Conservation (phyloP, 2,888 invertebrate species). For the Cryptophagus acutangulus region DNA sequence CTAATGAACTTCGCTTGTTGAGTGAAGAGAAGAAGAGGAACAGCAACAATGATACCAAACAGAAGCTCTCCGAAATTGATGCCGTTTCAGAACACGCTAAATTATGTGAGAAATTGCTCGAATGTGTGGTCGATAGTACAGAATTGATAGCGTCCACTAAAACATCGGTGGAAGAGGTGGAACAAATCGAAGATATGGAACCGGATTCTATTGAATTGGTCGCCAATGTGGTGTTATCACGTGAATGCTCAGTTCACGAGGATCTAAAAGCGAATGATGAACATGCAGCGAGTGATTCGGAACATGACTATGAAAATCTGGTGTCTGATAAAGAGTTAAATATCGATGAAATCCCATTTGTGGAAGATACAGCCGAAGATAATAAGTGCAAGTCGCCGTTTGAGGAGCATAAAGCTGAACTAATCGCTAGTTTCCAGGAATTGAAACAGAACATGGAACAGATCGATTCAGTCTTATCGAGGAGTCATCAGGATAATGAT, state of each 20-base stretch:
- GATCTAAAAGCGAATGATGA: conserved; percentile 14
- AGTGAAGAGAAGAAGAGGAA: conserved; percentile 28
- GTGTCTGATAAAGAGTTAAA: conserved; percentile 35
- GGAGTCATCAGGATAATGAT: conserved; percentile 8
- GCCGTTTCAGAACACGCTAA: conserved; percentile 50
- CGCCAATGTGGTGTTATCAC: conserved; percentile 41
- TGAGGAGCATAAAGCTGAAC: conserved; percentile 40
- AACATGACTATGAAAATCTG: conserved; percentile 44
- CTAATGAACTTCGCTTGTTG: conserved; percentile 54
- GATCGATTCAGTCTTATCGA: conserved; percentile 12
- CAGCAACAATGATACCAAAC: conserved; percentile 13
- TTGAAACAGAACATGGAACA: conserved; percentile 33
- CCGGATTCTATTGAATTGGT: conserved; percentile 33
- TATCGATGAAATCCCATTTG: conserved; percentile 21
- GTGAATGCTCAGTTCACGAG: conserved; percentile 26
- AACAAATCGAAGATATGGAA: conserved; percentile 32
- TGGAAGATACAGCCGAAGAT: conserved; percentile 16
- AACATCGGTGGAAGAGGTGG: conserved; percentile 33
- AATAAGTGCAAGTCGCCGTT: conserved; percentile 33
- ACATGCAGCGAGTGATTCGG: conserved; percentile 25
- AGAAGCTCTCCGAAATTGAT: conserved; percentile 42
- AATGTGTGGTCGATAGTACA: conserved; percentile 44
- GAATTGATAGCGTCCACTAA: conserved; percentile 33
- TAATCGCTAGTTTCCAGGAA: conserved; percentile 43
- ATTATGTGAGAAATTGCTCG: conserved; percentile 49